phyloP scores from a whole-genome alignment of 2,113 vertebrate species.

The Vombatus ursinus region DNA sequence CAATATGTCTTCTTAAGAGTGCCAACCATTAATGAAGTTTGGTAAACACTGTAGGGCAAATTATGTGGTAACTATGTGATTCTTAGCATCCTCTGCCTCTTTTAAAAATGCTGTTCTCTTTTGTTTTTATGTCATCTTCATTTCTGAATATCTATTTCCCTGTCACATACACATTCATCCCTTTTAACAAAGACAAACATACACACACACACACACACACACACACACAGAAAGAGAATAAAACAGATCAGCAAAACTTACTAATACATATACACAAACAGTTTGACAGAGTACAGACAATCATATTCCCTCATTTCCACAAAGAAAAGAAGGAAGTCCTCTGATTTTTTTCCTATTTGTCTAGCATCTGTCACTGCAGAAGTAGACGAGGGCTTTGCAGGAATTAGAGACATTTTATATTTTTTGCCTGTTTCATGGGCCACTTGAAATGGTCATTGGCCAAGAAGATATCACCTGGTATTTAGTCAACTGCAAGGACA shows the following conservation, averaged over 20 bases:
- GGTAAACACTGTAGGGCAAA: background rate
- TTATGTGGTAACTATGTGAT: too few relatives aligned
- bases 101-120: too few relatives aligned
- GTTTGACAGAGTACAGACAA: background rate
- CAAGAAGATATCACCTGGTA: background rate
- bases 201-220: too few relatives aligned
- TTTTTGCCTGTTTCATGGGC: background rate
- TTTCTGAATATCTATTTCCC: too few relatives aligned
- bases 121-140: too few relatives aligned
- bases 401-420: background rate
- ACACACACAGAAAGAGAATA: too few relatives aligned
- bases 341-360: background rate
- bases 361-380: background rate
- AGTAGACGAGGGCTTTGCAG: background rate
- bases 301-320: background rate
- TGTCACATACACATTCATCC: too few relatives aligned
- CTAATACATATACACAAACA: background rate
- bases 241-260: too few relatives aligned
- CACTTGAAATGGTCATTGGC: background rate
- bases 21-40: background rate
- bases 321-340: background rate
- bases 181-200: too few relatives aligned
- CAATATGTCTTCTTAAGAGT: background rate
- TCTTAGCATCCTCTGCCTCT: too few relatives aligned
- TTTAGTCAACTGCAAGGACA: background rate